These are phyloP conservation scores for Scolopax bukidnonensis DNA, from an alignment of 2,797 vertebrate species.

Conservation along the genomic window DNA sequence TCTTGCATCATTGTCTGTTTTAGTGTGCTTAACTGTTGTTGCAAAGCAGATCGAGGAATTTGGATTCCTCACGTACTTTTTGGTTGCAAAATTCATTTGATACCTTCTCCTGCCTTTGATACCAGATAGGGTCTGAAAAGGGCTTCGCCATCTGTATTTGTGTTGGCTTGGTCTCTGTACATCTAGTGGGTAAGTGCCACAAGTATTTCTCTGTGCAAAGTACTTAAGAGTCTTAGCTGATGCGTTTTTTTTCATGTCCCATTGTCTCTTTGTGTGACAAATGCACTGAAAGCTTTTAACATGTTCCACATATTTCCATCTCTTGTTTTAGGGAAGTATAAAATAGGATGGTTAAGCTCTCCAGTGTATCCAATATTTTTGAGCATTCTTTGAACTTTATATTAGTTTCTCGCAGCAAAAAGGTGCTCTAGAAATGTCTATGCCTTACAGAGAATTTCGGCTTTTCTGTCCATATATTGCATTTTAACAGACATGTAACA, in stretches of 20 bases:
- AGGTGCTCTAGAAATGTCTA: neutral
- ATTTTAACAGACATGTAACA: neutral
- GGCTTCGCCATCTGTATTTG: conserved; percentile 43
- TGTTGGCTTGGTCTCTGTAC: conserved; percentile 7
- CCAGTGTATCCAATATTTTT: neutral
- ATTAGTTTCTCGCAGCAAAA: neutral
- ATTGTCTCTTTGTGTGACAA: neutral
- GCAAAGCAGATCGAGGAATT: neutral
- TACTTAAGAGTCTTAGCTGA: neutral
- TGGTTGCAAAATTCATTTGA: conserved; percentile 16
- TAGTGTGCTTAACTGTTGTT: neutral
- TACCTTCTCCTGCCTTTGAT: conserved; percentile 33
- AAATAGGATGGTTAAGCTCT: neutral
- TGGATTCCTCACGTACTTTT: neutral
- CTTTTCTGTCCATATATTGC: neutral
- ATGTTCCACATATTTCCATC: neutral
- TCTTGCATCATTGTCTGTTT: neutral
- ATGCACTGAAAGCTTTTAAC: neutral
- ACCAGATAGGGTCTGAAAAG: conserved; percentile 29
- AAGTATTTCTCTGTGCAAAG: neutral
- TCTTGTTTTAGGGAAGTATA: neutral
- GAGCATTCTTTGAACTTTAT: neutral
- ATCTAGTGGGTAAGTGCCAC: neutral
- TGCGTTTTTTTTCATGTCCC: neutral
- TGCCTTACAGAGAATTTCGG: neutral